A percentile compares a stretch with the other conserved stretches of the same genome.
Evolutionary conservation across 2,797 vertebrate genomes (phyloP).

Genomic region (Dromococcyx pavoninus): DNA sequence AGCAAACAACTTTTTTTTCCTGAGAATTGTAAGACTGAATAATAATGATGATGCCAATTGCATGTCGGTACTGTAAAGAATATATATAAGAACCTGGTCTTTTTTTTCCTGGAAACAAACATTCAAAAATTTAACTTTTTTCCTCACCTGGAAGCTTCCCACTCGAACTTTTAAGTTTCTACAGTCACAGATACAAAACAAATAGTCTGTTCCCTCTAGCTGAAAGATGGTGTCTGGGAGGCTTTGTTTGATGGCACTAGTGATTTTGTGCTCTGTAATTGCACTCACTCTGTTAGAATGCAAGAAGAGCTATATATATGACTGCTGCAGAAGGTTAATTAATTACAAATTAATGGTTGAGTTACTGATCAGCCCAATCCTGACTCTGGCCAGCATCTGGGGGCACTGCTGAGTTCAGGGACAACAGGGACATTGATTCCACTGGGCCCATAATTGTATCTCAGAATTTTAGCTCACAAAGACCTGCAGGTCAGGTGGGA

Average conservation of each 20-base stretch:
- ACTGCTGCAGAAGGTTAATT: not conserved
- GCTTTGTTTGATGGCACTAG: not conserved
- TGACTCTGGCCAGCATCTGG: not conserved
- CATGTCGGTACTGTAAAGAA: not conserved
- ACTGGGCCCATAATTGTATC: rapidly evolving
- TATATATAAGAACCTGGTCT: too few species aligned
- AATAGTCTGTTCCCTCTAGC: not conserved
- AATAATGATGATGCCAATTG: not conserved
- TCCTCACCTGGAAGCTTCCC: not conserved
- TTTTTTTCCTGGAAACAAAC: too few species aligned
- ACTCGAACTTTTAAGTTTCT: not conserved
- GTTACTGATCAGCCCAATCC: not conserved
- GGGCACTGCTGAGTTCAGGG: not conserved
- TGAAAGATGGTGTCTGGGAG: not conserved
- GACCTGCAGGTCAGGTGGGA: not conserved
- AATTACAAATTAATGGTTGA: not conserved
- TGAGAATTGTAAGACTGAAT: not conserved
- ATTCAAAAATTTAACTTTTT: too few species aligned
- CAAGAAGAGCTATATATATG: not conserved
- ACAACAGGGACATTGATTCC: not conserved
- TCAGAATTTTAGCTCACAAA: not conserved
- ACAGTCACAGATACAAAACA: not conserved
- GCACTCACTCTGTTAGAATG: not conserved
- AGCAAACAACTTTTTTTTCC: not conserved
- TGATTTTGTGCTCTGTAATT: not conserved